Evolutionary conservation across 2,113 vertebrate species (phyloP), one percentile per base, ranked within the genome.

Genomic region (Geococcyx californianus): DNA sequence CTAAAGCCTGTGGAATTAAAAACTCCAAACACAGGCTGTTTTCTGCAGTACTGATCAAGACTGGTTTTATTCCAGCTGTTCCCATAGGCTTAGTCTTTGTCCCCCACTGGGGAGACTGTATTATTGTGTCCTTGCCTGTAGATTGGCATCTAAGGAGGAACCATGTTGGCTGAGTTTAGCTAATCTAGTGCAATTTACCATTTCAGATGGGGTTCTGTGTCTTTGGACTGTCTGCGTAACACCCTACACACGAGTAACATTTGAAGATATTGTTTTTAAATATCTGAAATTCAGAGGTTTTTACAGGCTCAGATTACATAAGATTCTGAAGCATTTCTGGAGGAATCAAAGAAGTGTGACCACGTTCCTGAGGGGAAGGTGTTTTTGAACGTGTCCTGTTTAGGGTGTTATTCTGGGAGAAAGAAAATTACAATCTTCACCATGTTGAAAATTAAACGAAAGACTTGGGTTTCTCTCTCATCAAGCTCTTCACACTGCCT

Each of bases 111-210:
- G n/a, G n/a, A n/a, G n/a, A 29, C 19, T 38, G 15, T 24, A 31
- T 24, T 1, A 2, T 52, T 29, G 9, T 38, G 58, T 0, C n/a
- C 20, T 51, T 4, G 2, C 36, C 14, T 6, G 16, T 28, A 18
- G 54, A 25, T 47, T 63, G 40, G 13, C 36, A 44, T 64, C 19
- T 72, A 66, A 91, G 64, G 26, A 85, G 36, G 28, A 79, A 7
- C 6, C 3, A 1, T 11, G 2, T 16, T 81, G 44, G 7, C 33
- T 47, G 7, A 47, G 21, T 90, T 82, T 56, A 60, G 52, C 18
- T 90, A 16, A 88, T 54, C 21, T 56, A 40, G 20, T 49, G 38
- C 45, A 52, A 20, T 10, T 31, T 87, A 9, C n/a, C 6, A 16
- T 19, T 90, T 82, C 69, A 67, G 34, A 5, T 70, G 47, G 42